phyloP scores from a whole-genome alignment of 2,113 vertebrate genomes.

The Trachemys scripta region DNA sequence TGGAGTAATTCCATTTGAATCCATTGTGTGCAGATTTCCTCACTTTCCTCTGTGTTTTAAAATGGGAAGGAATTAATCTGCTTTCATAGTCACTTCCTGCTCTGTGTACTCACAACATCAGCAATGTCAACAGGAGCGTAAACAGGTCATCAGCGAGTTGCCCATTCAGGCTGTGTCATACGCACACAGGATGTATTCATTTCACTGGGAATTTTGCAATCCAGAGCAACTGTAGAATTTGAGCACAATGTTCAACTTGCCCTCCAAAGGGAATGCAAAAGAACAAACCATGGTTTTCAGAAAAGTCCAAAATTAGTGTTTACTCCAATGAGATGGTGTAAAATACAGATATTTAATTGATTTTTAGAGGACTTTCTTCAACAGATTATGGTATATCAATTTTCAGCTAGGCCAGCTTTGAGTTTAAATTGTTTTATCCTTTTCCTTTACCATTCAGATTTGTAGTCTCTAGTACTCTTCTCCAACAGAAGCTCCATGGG shows the following conservation, averaged over 20 bases:
- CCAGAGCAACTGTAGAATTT: neutral
- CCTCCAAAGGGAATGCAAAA: neutral
- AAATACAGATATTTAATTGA: neutral
- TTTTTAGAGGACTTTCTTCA: neutral
- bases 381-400: neutral
- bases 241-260: neutral
- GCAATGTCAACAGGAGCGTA: neutral
- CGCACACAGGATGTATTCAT: neutral
- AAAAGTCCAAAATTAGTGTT: neutral
- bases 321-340: neutral
- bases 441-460: neutral
- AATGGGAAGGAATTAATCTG: neutral
- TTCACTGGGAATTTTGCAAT: slow-evolving; percentile 15
- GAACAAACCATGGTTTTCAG: neutral
- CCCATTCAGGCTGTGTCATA: neutral
- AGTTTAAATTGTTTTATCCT: neutral
- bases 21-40: neutral
- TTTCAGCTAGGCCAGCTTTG: neutral
- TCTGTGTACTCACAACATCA: neutral
- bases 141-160: neutral
- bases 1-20: neutral
- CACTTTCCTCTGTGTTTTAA: neutral
- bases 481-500: neutral
- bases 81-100: neutral
- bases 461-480: neutral